Conservation (phyloP, 2,113 vertebrate species). For the Hemibagrus wyckioides region DNA sequence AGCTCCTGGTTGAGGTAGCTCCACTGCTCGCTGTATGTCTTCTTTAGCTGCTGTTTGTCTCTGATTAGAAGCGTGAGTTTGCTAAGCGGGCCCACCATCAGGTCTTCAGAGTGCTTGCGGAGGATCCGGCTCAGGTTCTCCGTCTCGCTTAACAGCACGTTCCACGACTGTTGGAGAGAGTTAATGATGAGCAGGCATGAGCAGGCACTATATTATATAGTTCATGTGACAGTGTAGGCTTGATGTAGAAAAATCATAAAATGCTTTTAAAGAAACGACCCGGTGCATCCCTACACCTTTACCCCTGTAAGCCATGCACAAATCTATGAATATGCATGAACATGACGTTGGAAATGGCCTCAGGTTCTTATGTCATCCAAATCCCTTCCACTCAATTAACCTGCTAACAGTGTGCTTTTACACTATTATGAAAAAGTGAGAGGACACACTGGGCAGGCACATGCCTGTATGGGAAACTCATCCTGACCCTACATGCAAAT, state of each 20-base stretch:
- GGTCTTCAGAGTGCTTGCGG: constrained; percentile 83
- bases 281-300: neutral
- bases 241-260: neutral
- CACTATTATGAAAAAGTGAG: neutral
- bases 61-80: constrained; percentile 88
- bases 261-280: neutral
- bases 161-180: constrained; percentile 80
- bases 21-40: constrained; percentile 86
- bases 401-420: neutral
- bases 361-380: neutral
- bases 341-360: neutral
- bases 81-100: constrained; percentile 84
- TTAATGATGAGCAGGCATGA: neutral
- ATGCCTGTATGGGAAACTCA: neutral
- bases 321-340: neutral
- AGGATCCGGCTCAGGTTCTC: constrained; percentile 86
- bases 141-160: constrained; percentile 81
- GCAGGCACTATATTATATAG: neutral
- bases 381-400: neutral
- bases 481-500: too few species aligned
- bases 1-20: constrained; percentile 87
- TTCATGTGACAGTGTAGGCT: neutral
- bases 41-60: constrained; percentile 92
- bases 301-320: neutral
- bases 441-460: neutral